These are phyloP conservation scores for Prionailurus viverrinus DNA, from an alignment of 2,113 vertebrate species.

Conservation along the genomic window DNA sequence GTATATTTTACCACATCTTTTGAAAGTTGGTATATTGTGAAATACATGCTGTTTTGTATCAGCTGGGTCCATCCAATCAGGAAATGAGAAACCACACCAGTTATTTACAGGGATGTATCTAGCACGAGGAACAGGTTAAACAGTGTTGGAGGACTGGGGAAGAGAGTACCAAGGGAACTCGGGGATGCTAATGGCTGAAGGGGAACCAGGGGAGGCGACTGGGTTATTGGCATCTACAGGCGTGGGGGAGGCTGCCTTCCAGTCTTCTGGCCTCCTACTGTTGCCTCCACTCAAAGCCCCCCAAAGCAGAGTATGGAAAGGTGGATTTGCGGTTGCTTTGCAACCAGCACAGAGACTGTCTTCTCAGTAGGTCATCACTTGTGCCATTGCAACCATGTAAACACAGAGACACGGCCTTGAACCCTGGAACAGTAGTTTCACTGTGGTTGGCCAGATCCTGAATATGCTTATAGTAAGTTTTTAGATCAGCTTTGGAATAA, in stretches of 20 bases:
- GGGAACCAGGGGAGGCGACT: fast-evolving
- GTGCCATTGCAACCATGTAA: not conserved
- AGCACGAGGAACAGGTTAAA: not conserved
- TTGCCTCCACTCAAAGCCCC: not conserved
- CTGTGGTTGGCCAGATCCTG: not conserved
- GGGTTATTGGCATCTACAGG: not conserved
- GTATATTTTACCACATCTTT: not conserved
- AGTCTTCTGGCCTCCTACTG: not conserved
- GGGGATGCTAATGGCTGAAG: not conserved
- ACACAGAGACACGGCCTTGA: not conserved
- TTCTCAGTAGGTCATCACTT: not conserved
- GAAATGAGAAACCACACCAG: not conserved
- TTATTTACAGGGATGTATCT: not conserved
- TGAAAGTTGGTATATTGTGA: not conserved
- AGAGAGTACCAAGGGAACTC: not conserved
- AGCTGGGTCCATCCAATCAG: not conserved
- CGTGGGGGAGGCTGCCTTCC: not conserved
- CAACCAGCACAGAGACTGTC: not conserved
- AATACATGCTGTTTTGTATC: not conserved
- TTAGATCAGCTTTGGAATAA: not conserved
- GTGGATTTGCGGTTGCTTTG: not conserved
- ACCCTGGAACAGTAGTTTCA: not conserved
- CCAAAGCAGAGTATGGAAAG: not conserved
- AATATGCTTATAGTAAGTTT: not conserved
- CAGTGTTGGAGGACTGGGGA: not conserved